Evolutionary conservation across 2,797 vertebrate species (phyloP), one percentile per base, ranked within the genome.

Genomic region (Pagetopsis macropterus): DNA sequence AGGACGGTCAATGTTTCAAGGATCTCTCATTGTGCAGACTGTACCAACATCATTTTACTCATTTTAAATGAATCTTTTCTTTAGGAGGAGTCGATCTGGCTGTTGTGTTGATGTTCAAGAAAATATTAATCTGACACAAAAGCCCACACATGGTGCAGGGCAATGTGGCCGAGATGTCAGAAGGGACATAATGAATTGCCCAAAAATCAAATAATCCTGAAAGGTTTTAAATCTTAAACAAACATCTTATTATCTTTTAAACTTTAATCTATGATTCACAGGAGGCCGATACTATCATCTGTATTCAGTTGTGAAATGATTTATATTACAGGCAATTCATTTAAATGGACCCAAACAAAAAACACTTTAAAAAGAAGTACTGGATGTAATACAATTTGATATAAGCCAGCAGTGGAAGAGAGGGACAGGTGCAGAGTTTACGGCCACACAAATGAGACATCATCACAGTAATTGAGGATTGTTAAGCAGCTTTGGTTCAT

Each of bases 341-440:
- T 70, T 71, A 27, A 70, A 51, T 59, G 56, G 52, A 86, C 64
- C 58, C 61, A 57, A 77, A 67, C 46, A 81, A 74, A 67, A 73
- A 77, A 79, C 45, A 46, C 52, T 48, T 76, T 70, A 37, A 71
- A 27, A 58, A 70, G 1, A 45, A 55, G 27, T 15, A 64, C 1
- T n/a, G 13, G 50, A 52, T 75, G 56, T 49, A 51, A 57, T 60
- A 49, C 3, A 23, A 21, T 60, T 66, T 74, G 46, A 72, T 75
- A 62, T 2, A 56, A 74, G 71, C 43, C 54, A 73, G 68, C 71
- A 56, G 48, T 1, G 45, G 54, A 41, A 51, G 63, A 37, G 61
- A 72, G 52, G 67, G 66, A 76, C 82, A 87, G 84, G 78, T 84
- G 82, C 76, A 76, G 72, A 70, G 78, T 87, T 83, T 65, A 79